Conservation (phyloP, 2,113 vertebrate genomes). For the Sus scrofa region DNA sequence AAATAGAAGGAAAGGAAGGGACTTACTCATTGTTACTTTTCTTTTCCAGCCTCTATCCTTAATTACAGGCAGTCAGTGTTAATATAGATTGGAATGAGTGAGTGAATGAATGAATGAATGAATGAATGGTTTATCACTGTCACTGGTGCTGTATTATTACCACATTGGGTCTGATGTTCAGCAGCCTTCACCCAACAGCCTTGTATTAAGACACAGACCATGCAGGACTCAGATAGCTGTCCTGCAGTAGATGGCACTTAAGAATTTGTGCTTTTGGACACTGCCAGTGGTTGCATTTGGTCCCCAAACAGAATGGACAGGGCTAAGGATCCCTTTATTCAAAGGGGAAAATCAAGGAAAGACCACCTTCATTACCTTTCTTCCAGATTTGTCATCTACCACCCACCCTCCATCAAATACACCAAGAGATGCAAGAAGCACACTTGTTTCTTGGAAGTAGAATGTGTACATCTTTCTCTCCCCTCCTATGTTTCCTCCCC, state of each 20-base stretch:
- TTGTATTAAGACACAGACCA: background rate
- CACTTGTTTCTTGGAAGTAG: background rate
- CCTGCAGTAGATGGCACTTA: background rate
- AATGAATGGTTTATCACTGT: background rate
- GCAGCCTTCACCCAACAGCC: background rate
- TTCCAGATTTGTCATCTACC: background rate
- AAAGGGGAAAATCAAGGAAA: background rate
- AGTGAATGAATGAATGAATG: background rate
- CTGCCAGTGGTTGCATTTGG: background rate
- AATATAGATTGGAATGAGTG: background rate
- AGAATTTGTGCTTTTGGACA: background rate
- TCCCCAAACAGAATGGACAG: background rate
- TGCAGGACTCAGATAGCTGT: background rate
- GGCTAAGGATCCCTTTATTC: background rate
- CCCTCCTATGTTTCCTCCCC: background rate
- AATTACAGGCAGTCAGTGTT: background rate
- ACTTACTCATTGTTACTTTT: background rate
- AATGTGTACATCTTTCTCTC: background rate
- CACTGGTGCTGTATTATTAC: background rate
- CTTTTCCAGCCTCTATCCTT: background rate
- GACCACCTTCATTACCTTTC: background rate
- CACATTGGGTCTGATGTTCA: background rate
- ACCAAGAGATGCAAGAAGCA: background rate
- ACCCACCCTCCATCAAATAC: background rate
- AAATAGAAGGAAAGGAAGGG: background rate